Evolutionary conservation across 2,797 vertebrate genomes (phyloP), one percentile per base, ranked within the genome.

Genomic region (Myoxocephalus aenaeus): DNA sequence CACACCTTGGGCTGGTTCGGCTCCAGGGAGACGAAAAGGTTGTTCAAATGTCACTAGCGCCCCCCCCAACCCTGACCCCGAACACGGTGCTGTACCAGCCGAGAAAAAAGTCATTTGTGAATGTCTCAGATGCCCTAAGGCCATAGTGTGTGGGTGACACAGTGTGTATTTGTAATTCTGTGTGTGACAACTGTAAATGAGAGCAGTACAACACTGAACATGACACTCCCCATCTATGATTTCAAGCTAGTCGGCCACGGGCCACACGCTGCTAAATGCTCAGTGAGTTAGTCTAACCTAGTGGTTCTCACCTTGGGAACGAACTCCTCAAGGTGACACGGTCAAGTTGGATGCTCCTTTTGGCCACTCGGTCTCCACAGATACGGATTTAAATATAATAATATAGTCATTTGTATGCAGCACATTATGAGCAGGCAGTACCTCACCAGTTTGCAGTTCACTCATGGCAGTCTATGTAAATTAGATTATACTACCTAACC

Each of bases 21-120:
- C 87, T 91, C 77, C 51, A 65, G 89, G 86, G 88, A 92, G 70
- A 86, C 10, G 59, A 74, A 93, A 94, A 93, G 91, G 93, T 92
- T 92, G 88, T 81, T 89, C 79, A 94, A 94, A 94, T 93, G 92
- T 93, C 92, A 93, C 85, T 59, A 78, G 83, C 82, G 82, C 32
- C 32, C 64, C 82, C 70, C 64, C 70, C 34, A 74, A 63, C 82
- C 81, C 77, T 58, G 32, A 85, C 77, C 73, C 65, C 65, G 72
- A 87, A 84, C 80, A 75, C 83, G 79, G 66, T 22, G 69, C 80
- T 73, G 70, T 27, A 27, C 70, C 73, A 86, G 82, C 81, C 46
- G 54, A 86, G 70, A 86, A 86, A 87, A 2, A 86, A 88, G 1
- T 32, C 5, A 85, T 91, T 82, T 86, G 85, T 77, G 77, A 92